Base-by-base conservation (phyloP, 2,797 vertebrate genomes). In the Falco cherrug region DNA sequence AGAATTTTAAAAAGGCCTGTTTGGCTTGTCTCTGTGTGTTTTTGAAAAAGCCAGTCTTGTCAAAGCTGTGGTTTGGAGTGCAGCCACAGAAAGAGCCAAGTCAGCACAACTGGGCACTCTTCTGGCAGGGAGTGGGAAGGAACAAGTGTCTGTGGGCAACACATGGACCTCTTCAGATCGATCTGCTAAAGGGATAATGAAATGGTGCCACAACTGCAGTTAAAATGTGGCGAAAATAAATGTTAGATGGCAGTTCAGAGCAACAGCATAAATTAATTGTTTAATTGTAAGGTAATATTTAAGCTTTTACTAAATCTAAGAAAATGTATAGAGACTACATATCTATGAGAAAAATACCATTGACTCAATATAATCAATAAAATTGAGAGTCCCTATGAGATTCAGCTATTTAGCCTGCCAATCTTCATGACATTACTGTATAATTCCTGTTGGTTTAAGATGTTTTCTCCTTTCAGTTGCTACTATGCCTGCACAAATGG, bases 301-400 rank as follows among this genome's bases (percentile, higher is more conserved):
- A 75, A 80, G 59, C 51, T 91, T 94, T 91, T 90, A 94, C 43
- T 20, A 92, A 85, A 43, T 67, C 78, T 86, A 67, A 81, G 57
- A 71, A 87, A 75, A 89, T 73, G 35, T 65, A 86, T 89, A 90
- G 29, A 35, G 54, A 59, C 50, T 84, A 59, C 53, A 56, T 75
- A 92, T 94, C 94, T 91, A 93, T 71, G 43, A 92, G 82, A 75
- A 93, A 85, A 89, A 96, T 86, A 89, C 22, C 68, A 89, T 12
- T 63, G 57, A 90, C 53, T 87, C 51, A 37, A 82, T 19, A 79
- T 56, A 90, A 84, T 80, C 95, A 92, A 93, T 84, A 90, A 89
- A 88, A 82, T 61, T 8, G 2, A 94, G 67, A 76, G 50, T 57
- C 51, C 43, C 68, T 77, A 10, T 29, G 64, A 90, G 68, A 89